Evolutionary conservation across 2,113 vertebrate species (phyloP).

Genomic region (Psammodynastes pulverulentus): DNA sequence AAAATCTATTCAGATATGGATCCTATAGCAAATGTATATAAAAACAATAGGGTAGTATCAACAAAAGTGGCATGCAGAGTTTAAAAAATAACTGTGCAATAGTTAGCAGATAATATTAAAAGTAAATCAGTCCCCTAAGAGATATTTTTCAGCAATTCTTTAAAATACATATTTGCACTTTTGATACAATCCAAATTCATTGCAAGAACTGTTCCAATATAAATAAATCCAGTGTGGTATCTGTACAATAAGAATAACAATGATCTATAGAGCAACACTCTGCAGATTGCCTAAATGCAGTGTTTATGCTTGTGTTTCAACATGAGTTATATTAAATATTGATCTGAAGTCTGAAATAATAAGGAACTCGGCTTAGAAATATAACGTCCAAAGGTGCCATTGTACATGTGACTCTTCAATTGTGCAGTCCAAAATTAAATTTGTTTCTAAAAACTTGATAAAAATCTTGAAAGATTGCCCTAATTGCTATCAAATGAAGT

Average conservation of each 20-base stretch:
- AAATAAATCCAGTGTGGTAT: neutral
- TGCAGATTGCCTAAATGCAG: neutral
- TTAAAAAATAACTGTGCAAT: neutral
- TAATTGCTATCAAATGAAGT: neutral
- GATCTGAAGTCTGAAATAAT: neutral
- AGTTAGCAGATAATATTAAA: neutral
- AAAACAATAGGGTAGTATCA: neutral
- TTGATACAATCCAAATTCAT: neutral
- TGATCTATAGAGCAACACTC: neutral
- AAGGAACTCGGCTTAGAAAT: neutral
- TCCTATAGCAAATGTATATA: slow-evolving; percentile 74
- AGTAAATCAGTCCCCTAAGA: neutral
- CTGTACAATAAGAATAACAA: neutral
- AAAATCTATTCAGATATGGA: slow-evolving; percentile 90
- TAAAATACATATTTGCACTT: neutral
- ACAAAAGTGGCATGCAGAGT: neutral
- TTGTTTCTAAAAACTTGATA: neutral
- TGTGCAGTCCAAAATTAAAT: neutral
- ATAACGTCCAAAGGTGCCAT: neutral
- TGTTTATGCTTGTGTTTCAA: neutral
- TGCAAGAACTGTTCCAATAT: neutral
- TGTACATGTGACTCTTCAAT: neutral
- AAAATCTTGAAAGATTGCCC: neutral
- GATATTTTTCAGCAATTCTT: neutral
- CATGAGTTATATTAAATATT: neutral